Evolutionary conservation across 2,113 vertebrate species (phyloP).

Genomic region (Tachysurus vachellii): DNA sequence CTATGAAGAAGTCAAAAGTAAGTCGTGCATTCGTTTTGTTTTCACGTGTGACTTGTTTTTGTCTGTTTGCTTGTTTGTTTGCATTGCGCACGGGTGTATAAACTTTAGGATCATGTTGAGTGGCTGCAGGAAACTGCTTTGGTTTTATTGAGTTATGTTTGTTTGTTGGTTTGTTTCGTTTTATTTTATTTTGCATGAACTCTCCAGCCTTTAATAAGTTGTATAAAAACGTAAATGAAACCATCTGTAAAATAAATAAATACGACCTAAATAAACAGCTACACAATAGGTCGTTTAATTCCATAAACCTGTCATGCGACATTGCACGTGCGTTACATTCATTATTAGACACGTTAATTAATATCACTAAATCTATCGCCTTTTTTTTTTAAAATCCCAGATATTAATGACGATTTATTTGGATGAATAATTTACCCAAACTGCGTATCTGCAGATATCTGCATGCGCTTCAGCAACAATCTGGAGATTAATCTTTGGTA

Average conservation of each 20-base stretch:
- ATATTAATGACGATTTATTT: not conserved
- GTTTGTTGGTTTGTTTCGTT: not conserved
- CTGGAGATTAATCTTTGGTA: not conserved
- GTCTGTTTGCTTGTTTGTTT: not conserved
- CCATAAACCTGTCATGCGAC: not conserved
- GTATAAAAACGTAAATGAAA: not conserved
- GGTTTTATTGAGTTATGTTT: not conserved
- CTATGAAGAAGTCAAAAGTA: slow-evolving; percentile 86
- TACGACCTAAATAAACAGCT: no score
- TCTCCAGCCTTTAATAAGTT: not conserved
- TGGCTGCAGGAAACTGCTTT: not conserved
- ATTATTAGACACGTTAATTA: not conserved
- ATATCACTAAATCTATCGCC: not conserved
- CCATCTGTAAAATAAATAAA: not conserved
- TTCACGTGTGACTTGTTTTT: not conserved
- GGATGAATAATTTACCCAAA: not conserved
- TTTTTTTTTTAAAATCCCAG: not conserved
- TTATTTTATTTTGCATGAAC: not conserved
- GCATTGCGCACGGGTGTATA: not conserved
- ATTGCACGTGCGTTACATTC: not conserved
- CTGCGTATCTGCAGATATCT: not conserved
- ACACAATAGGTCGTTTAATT: not conserved
- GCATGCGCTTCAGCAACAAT: not conserved
- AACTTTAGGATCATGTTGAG: not conserved
- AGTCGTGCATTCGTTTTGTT: slow-evolving; percentile 54